Conservation (phyloP, 2,797 vertebrate genomes). For the Semotilus atromaculatus region DNA sequence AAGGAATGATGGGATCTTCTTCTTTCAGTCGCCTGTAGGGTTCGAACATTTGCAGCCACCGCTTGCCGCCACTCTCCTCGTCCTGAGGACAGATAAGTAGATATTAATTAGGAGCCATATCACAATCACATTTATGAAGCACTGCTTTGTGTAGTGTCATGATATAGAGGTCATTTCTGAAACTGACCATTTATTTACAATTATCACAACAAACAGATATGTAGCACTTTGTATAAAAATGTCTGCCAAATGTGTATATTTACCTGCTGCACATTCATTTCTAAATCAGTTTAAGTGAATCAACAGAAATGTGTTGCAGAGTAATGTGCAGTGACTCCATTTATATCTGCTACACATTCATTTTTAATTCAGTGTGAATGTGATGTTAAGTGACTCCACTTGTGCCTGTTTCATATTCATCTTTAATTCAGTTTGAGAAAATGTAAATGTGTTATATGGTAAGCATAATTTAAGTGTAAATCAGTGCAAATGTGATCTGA, state of each 20-base stretch:
- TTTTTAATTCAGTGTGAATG: neutral
- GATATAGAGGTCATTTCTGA: neutral
- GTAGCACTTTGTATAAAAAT: neutral
- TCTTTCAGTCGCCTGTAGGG: conserved; percentile 89
- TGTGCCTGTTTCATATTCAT: neutral
- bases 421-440: neutral
- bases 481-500: neutral
- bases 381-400: neutral
- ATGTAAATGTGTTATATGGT: neutral
- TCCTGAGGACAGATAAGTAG: conserved; percentile 68
- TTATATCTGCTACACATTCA: neutral
- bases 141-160: neutral
- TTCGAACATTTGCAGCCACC: conserved; percentile 87
- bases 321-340: neutral
- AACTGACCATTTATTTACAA: neutral
- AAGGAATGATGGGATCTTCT: conserved; percentile 97
- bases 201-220: neutral
- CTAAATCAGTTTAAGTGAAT: neutral
- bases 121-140: neutral
- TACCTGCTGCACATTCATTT: neutral
- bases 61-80: conserved; percentile 82
- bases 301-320: neutral
- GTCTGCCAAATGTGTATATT: neutral
- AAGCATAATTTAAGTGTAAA: neutral
- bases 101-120: neutral